Evolutionary conservation across 2,797 vertebrate genomes (phyloP), one percentile per base, ranked within the genome.

Genomic region (Amazonetta brasiliensis): DNA sequence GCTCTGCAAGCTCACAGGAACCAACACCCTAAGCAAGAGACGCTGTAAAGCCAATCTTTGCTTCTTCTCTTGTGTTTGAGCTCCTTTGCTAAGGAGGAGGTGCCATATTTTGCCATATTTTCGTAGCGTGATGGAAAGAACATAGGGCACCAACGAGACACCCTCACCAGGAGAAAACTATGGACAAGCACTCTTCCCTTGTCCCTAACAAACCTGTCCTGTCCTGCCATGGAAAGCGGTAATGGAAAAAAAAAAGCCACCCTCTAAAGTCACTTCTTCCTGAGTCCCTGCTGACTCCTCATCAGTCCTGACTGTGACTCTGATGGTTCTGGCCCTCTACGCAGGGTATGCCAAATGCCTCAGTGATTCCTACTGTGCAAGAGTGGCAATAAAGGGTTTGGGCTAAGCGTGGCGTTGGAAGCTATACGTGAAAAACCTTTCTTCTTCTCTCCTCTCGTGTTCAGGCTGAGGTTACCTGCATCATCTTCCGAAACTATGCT

Each of bases 401-500:
- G 41, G 62, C 37, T 0, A 8, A 68, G 6, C 0, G 0, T 20
- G 3, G 18, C 8, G 7, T 9, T 39, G 41, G 67, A 54, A 2
- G 2, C 4, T 4, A 77, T 64, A 19, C 2, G 48, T 2, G 60
- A 59, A 83, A 75, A 43, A 12, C 14, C 52, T 94, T 37, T n/a
- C 17, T 43, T 68, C 75, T 83, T 78, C 76, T 76, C 58, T n/a
- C 39, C 68, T 56, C 37, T 17, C 30, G 20, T 4, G 56, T 14
- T 83, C 72, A 68, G 67, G 48, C 31, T 54, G 75, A 18, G 30
- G 74, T 73, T 99, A 99, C 99, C 99, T 98, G 97, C 94, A 16
- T 96, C 98, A 3, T 99, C 98, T 69, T 98, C 98, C 41, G 96
- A 98, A 59, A 98, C 98, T 75, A 99, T 95, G 90, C 98, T 99